These are phyloP conservation scores for Drosophila sp. DNA, from an alignment of 1,140 invertebrate genomes.

Conservation along the genomic window DNA sequence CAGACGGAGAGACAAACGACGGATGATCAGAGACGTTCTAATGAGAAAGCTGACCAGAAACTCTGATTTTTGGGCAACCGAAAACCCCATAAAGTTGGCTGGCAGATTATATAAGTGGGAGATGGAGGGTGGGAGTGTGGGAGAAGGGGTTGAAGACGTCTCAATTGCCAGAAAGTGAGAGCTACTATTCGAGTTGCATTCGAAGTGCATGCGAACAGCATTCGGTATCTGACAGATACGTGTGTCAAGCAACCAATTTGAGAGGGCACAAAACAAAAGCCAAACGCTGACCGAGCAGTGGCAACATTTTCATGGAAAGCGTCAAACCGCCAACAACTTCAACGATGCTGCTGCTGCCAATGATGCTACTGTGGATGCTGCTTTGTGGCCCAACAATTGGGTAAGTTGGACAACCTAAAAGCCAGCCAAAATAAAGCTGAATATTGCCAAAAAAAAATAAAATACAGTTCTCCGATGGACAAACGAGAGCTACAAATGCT, in stretches of 20 bases:
- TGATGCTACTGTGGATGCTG: constrained; percentile 41
- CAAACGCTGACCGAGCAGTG: constrained; percentile 56
- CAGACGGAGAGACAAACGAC: constrained; percentile 11
- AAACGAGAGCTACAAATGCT: constrained; percentile 56
- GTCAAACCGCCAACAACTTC: constrained; percentile 53
- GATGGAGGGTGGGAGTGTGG: not conserved
- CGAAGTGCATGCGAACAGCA: constrained; percentile 14
- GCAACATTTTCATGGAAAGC: constrained; percentile 75
- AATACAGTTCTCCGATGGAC: constrained; percentile 51
- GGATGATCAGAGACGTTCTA: constrained; percentile 50
- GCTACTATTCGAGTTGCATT: constrained; percentile 34
- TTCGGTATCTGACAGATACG: constrained; percentile 63
- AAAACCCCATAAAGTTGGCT: not conserved
- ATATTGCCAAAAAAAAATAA: not conserved
- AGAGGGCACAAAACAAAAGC: constrained; percentile 65
- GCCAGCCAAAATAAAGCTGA: not conserved
- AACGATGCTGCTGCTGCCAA: constrained; percentile 30
- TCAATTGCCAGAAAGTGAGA: constrained; percentile 69
- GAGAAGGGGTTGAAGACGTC: constrained; percentile 17
- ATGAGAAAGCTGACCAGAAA: constrained; percentile 72
- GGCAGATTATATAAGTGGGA: no score
- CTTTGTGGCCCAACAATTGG: constrained; percentile 31
- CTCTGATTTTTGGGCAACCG: constrained; percentile 49
- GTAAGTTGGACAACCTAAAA: constrained; percentile 39
- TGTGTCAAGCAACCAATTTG: constrained; percentile 49